phyloP scores from a whole-genome alignment of 2,113 vertebrate species.

The Ondatra zibethicus region DNA sequence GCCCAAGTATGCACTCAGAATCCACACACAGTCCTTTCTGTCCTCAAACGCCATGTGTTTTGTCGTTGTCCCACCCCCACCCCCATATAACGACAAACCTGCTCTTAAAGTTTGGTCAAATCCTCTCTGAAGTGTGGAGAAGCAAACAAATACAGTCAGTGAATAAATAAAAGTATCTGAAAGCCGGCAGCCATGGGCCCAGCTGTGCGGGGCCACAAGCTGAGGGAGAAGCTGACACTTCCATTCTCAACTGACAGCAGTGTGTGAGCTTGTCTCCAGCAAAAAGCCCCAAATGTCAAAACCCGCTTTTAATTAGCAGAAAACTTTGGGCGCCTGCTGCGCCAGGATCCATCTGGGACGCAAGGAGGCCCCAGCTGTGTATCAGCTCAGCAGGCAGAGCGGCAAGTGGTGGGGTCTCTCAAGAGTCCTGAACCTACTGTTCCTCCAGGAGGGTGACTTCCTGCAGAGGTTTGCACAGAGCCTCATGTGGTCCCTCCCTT shows the following conservation, averaged over 20 bases:
- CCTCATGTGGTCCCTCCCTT: background rate
- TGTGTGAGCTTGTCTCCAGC: background rate
- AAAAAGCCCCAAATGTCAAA: conserved; percentile 27
- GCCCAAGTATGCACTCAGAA: background rate
- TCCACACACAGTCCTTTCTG: fast-evolving
- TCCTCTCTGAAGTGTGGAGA: background rate
- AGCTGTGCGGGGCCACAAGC: background rate
- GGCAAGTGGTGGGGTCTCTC: background rate
- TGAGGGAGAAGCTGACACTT: background rate
- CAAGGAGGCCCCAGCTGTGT: background rate
- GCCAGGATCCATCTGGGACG: background rate
- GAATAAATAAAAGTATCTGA: background rate
- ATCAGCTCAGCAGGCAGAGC: background rate
- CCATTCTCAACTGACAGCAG: background rate
- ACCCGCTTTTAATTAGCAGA: conserved; percentile 47
- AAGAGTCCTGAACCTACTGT: too few relatives aligned
- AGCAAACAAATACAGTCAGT: fast-evolving
- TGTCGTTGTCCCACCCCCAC: fast-evolving
- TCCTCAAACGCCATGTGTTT: fast-evolving
- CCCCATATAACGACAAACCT: background rate
- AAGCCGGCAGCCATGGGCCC: background rate
- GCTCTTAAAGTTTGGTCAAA: background rate
- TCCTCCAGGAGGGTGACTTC: fast-evolving
- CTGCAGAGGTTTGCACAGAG: too few relatives aligned
- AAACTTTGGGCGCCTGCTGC: fast-evolving